Base-by-base conservation (phyloP, 2,888 invertebrate genomes). In the Leucophora obtusa region DNA sequence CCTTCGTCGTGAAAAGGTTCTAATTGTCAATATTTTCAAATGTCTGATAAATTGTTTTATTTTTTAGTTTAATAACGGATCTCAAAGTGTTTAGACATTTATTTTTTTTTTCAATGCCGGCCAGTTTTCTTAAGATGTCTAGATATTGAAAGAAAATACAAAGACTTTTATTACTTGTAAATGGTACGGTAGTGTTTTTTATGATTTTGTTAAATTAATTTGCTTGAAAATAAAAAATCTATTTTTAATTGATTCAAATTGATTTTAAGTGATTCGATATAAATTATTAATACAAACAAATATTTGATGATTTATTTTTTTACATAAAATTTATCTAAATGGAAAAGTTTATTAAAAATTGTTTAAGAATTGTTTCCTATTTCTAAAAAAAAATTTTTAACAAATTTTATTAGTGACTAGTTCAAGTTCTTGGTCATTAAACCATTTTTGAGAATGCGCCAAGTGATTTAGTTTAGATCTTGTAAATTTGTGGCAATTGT, bases 171-270 rank as follows among this genome's bases (percentile, higher is more conserved):
- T 50, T 47, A 50, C 43, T 24, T 18, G 10, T n/a, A 21, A 10
- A n/a, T 38, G 38, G 54, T 62, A 60, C 47, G 14, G 47, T 18
- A 7, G 0, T 18, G 18, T 50, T 47, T 9, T 62, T 62, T 51
- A 33, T 70, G 6, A 17, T 5, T 69, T 54, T 59, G 18, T 38
- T 38, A 9, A 38, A 43, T 24, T 62, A 15, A 24, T 38, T 75
- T 69, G 56, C 50, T 69, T 21, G 21, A 17, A 53, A 17, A 53
- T 18, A 21, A 76, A 63, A 70, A 17, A 65, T 70, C 58, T 71
- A 65, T 70, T 76, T 77, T 77, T 60, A 77, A 77, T 77, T 77
- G 71, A 66, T n/a, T 33, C 35, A 54, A 77, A 71, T 77, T 71
- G 77, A 71, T 71, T 71, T 77, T n/a, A 43, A 54, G 28, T 71